phyloP scores from a whole-genome alignment of 1,140 invertebrate genomes.

The Zaprionus lachaisei region DNA sequence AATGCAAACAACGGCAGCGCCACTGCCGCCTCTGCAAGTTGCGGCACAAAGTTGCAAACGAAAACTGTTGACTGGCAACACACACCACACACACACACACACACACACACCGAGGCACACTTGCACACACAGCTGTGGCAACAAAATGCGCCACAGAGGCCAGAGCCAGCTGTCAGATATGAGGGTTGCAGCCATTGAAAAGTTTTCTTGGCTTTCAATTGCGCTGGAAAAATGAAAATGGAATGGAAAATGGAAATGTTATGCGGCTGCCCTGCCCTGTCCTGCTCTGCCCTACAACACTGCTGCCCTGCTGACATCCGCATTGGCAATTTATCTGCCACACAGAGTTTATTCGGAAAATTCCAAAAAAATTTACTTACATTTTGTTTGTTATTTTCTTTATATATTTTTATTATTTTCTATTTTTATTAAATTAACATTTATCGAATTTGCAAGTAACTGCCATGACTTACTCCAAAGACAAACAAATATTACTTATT shows the following conservation, averaged over 20 bases:
- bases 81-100: conserved; percentile 45
- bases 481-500: conserved; percentile 3
- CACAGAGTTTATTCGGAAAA: conserved; percentile 17
- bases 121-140: conserved; percentile 52
- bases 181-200: conserved; percentile 59
- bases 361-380: conserved; percentile 22
- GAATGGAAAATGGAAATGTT: conserved; percentile 7
- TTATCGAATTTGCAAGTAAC: conserved; percentile 15
- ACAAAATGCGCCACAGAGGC: conserved; percentile 25
- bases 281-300: neutral
- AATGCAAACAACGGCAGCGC: conserved; percentile 42
- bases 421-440: conserved; percentile 13
- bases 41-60: conserved; percentile 70
- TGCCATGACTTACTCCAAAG: neutral
- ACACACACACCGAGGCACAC: conserved; percentile 54
- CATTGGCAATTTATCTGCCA: conserved; percentile 45
- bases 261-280: neutral
- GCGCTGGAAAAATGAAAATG: conserved; percentile 13
- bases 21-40: conserved; percentile 48
- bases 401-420: neutral
- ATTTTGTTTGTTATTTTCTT: conserved; percentile 7
- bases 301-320: conserved; percentile 27
- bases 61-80: conserved; percentile 69
- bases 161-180: conserved; percentile 41
- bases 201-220: conserved; percentile 64